phyloP scores from a whole-genome alignment of 1,140 invertebrate species.

The Sitodiplosis mosellana region DNA sequence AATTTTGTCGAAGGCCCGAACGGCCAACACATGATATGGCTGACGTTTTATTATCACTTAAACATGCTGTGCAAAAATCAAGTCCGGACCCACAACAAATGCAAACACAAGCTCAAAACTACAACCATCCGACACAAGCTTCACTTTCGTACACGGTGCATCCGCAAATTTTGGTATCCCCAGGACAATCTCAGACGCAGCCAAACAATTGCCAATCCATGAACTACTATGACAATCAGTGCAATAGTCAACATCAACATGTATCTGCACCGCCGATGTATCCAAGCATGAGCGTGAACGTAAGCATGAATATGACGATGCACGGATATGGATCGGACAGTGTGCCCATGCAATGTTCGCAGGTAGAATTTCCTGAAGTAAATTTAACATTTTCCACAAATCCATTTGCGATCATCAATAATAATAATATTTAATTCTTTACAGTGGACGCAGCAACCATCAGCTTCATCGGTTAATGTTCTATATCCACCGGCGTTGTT shows the following conservation, averaged over 20 bases:
- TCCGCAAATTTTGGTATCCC: conserved; percentile 27
- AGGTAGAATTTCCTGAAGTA: conserved; percentile 23
- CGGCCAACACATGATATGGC: conserved; percentile 34
- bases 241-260: conserved; percentile 26
- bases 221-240: conserved; percentile 15
- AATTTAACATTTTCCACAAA: background rate
- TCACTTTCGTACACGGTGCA: conserved; percentile 31
- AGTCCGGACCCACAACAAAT: conserved; percentile 26
- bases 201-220: conserved; percentile 11
- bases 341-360: conserved; percentile 38
- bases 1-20: background rate
- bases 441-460: conserved; percentile 41
- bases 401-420: background rate
- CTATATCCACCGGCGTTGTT: conserved; percentile 35
- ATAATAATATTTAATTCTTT: conserved; percentile 13
- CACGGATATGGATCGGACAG: conserved; percentile 50
- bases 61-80: conserved; percentile 72
- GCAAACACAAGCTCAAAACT: background rate
- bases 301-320: conserved; percentile 97
- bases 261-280: conserved; percentile 37
- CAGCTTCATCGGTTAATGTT: conserved; percentile 34
- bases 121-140: conserved; percentile 26
- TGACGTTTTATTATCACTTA: conserved; percentile 67
- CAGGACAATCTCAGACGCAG: conserved; percentile 13
- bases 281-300: conserved; percentile 86